Base-by-base conservation (phyloP, 2,888 invertebrate species). In the Phyllotreta striolata region DNA sequence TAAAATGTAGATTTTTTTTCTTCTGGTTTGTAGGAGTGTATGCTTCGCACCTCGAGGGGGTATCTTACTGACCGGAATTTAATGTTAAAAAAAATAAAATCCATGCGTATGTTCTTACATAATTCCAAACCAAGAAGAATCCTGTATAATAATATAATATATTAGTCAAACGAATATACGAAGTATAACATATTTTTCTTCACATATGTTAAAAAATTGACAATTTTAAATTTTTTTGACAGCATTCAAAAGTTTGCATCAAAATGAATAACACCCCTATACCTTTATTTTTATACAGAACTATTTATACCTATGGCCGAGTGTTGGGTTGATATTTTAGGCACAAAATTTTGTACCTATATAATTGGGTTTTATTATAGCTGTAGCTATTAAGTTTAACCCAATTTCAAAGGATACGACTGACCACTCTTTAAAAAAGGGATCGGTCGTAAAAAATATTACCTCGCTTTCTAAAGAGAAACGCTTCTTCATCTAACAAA, bases 381-480 rank as follows among this genome's bases (percentile, higher is more conserved):
- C 24, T 24, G 24, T 24, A 24, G 24, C 24, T 24, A 24, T 24
- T 24, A 24, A 24, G n/a, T 41, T 24, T 44, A 63, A 47, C 51
- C 55, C 41, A 51, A 59, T 38, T 52, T 13, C 37, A 14, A 52
- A 35, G 51, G 12, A 14, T 35, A 49, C 9, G 51, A 10, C n/a
- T 9, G 44, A 13, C 47, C 38, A 41, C 51, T 52, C 51, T 52
- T 59, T 51, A 52, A 59, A 35, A 13, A 52, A 43, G 43, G 59
- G 49, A 49, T 40, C 35, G 10, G 4, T 37, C 59, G 52, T 59
- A 59, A 59, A 56, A 59, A 59, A 59, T 51, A 10, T 34, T 51
- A 59, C 59, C 51, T 59, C 59, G 44, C 46, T 56, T 59, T 51
- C 34, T 39, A 59, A 59, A 51, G 59, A 52, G 59, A 59, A 41